phyloP scores from a whole-genome alignment of 2,797 vertebrate species.

The Fratercula arctica region DNA sequence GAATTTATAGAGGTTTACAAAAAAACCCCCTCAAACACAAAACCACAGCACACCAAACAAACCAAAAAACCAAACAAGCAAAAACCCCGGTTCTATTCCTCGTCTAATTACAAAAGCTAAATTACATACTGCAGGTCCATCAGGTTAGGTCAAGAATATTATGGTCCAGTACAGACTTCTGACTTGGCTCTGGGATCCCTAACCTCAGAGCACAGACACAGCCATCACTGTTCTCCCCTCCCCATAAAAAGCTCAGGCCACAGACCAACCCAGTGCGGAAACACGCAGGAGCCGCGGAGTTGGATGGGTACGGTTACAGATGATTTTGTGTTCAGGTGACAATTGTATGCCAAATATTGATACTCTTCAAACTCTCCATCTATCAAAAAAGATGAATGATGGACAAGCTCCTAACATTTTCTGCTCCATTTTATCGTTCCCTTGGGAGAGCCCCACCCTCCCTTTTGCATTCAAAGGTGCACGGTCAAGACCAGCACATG shows the following conservation, averaged over 20 bases:
- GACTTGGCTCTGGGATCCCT: not conserved
- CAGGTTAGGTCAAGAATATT: not conserved
- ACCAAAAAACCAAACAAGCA: not conserved
- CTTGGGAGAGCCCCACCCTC: not conserved
- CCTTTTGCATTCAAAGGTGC: not conserved
- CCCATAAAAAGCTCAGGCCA: not conserved
- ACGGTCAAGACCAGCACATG: not conserved
- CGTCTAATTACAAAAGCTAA: not conserved
- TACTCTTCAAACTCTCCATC: not conserved
- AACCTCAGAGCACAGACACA: not conserved
- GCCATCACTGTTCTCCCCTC: not conserved
- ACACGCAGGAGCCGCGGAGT: not conserved
- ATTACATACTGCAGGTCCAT: not conserved
- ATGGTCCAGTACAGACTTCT: not conserved
- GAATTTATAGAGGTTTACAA: not conserved
- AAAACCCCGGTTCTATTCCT: accelerated
- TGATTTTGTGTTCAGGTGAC: not conserved
- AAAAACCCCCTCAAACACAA: not conserved
- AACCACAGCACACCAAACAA: not conserved
- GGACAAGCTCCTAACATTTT: not conserved
- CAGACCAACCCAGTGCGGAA: not conserved
- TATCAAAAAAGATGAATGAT: not conserved
- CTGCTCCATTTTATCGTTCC: not conserved
- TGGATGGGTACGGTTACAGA: not conserved
- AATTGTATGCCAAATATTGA: accelerated